phyloP scores from a whole-genome alignment of 2,113 vertebrate genomes.

The Mustela lutreola region DNA sequence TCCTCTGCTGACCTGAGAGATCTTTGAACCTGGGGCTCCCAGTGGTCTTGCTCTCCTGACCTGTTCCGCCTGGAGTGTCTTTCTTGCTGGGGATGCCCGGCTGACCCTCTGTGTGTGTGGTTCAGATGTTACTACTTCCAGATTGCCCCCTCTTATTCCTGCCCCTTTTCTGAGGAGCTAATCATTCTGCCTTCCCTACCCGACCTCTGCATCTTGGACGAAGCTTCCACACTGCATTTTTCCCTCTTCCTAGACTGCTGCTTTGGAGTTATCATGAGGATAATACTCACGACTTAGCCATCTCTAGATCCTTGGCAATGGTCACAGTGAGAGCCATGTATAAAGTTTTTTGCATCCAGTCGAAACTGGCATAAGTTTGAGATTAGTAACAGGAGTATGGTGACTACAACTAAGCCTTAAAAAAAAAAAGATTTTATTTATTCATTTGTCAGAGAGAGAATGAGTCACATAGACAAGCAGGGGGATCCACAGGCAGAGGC shows the following conservation, averaged over 20 bases:
- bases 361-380: background rate
- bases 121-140: background rate
- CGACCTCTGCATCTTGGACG: background rate
- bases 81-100: background rate
- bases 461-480: no score
- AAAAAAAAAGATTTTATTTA: background rate
- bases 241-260: background rate
- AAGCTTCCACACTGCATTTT: accelerated
- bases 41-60: background rate
- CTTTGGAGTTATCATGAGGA: background rate
- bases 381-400: background rate
- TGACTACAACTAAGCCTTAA: background rate
- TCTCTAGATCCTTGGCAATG: background rate
- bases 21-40: background rate
- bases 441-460: no score
- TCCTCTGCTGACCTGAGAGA: background rate
- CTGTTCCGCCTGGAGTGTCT: background rate
- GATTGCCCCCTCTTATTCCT: background rate
- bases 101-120: background rate
- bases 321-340: no score
- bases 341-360: background rate
- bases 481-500: no score
- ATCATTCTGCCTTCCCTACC: accelerated
- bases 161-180: background rate
- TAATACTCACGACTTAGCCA: background rate